Conservation (phyloP, 2,113 vertebrate genomes). For the Eurypyga helias region DNA sequence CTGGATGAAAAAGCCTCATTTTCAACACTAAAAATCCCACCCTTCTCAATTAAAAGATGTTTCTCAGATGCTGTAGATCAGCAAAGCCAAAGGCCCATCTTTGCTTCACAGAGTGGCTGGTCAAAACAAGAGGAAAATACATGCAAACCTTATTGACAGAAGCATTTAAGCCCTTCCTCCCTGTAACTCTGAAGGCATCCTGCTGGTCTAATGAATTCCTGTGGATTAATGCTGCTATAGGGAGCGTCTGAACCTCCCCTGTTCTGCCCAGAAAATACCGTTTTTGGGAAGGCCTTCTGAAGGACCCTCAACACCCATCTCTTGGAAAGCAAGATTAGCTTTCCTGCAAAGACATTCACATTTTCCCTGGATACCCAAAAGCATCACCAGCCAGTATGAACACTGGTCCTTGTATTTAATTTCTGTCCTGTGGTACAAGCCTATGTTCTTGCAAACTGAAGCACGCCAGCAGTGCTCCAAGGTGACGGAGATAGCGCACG, state of each 20-base stretch:
- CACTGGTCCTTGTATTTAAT: neutral
- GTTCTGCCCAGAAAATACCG: neutral
- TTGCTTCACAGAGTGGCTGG: neutral
- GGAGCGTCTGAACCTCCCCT: neutral
- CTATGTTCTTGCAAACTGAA: neutral
- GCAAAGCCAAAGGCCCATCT: neutral
- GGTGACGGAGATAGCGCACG: neutral
- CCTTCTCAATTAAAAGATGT: neutral
- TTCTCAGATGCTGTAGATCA: neutral
- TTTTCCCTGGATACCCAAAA: neutral
- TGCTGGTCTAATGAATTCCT: neutral
- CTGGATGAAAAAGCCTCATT: neutral
- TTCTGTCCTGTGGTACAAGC: neutral
- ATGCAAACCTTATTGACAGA: neutral
- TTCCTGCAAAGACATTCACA: neutral
- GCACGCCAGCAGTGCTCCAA: neutral
- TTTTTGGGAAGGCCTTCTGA: neutral
- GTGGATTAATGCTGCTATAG: neutral
- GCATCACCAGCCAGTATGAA: neutral
- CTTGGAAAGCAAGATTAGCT: neutral
- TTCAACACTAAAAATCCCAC: neutral
- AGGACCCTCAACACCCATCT: neutral
- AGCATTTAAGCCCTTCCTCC: neutral
- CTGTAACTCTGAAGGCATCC: neutral
- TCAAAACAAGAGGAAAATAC: conserved; percentile 23